Evolutionary conservation across 2,113 vertebrate genomes (phyloP), one percentile per base, ranked within the genome.

Genomic region (Entelurus aequoreus): DNA sequence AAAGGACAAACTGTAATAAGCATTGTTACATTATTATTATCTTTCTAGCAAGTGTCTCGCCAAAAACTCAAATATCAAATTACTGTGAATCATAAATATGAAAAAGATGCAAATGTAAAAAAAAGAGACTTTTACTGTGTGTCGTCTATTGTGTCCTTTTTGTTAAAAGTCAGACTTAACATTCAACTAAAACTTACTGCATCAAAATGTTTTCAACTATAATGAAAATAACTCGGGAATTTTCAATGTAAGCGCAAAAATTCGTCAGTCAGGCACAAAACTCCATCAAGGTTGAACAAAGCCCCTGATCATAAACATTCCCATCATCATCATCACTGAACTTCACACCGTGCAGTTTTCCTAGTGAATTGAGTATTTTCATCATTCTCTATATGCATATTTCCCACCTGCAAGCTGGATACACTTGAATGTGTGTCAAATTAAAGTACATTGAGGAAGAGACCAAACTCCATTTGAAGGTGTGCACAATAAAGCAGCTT

Each of bases 1-100:
- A 70, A 59, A 49, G 49, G 48, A 75, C 58, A 53, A 60, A 63
- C 40, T 59, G 61, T 50, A 54, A 70, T 63, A 68, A 63, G 67
- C 65, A 69, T 66, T 71, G 48, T 64, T 6, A 55, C 51, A 47
- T 12, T 12, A 47, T 60, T 65, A 50, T 73, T 28, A 28, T 28
- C 28, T 78, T 76, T 55, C n/a, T 38, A 6, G 4, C 16, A 5
- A 28, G 28, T 13, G 52, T 36, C 36, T 54, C 15, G 7, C 37
- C 14, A 54, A 54, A 37, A 15, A 54, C 42, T 46, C 40, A 54
- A 5, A 15, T 54, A 35, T 54, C 36, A 37, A 46, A 46, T 46
- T 6, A 46, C 13, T 37, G 19, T 3, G 11, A 53, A 6, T 19
- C 52, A 54, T 63, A 37, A 65, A 54, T 19, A 48, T 40, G 11